Conservation (phyloP, 2,797 vertebrate genomes). For the Mus spretus region DNA sequence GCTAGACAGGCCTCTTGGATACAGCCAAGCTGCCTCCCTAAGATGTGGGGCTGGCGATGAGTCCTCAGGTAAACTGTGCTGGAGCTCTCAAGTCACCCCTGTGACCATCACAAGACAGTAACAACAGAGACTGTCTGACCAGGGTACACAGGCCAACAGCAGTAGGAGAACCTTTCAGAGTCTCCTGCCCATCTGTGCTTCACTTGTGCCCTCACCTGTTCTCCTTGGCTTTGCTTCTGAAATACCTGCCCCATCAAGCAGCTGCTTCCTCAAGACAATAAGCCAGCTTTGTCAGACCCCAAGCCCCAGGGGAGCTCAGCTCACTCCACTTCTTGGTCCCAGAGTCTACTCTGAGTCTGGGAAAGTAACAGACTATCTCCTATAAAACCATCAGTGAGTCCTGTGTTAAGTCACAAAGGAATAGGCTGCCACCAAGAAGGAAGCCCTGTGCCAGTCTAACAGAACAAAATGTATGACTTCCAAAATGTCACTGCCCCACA, state of each 20-base stretch:
- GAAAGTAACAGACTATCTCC: rapidly evolving
- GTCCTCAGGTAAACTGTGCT: no score
- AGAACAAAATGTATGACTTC: rapidly evolving
- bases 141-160: not conserved
- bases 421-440: not conserved
- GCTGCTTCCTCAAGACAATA: rapidly evolving
- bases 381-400: not conserved
- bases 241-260: rapidly evolving
- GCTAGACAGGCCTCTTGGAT: not conserved
- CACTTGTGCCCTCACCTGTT: no score
- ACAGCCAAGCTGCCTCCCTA: not conserved
- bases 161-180: rapidly evolving
- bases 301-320: not conserved
- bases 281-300: no score
- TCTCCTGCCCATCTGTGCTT: rapidly evolving
- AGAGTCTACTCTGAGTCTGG: not conserved
- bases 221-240: no score
- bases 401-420: not conserved
- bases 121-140: no score
- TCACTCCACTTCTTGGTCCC: no score
- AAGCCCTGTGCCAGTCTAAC: not conserved
- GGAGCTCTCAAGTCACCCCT: rapidly evolving
- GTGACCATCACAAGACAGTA: rapidly evolving
- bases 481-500: no score
- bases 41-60: rapidly evolving